Base-by-base conservation (phyloP, 2,888 invertebrate genomes). In the Aquatica leii region DNA sequence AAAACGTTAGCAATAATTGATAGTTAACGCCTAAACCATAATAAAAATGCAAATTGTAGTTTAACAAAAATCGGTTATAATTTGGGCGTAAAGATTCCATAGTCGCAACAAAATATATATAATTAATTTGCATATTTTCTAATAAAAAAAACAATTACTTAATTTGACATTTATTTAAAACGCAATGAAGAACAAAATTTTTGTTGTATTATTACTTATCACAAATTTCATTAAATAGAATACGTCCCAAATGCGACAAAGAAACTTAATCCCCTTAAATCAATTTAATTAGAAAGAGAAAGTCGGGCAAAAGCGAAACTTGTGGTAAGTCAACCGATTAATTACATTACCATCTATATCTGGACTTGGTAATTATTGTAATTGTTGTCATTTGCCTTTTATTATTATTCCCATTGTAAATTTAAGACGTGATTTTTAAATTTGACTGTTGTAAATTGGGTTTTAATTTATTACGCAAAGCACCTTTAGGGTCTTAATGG, bases 331-430 rank as follows among this genome's bases (percentile, higher is more conserved):
- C 72, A 69, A 71, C 64, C 73, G 69, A 65, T 65, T 73, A 74
- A 74, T 74, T 73, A 69, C 69, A 71, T 74, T 74, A 73, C 71
- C 72, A 72, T 71, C 73, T 73, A 73, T 72, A 73, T 71, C 71
- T 68, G 69, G 67, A 69, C 64, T 70, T 68, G 60, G 71, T 73
- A 74, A 74, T 74, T 74, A 73, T 63, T 65, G 69, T 71, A 73
- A 74, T 74, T 73, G 71, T 61, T 68, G 69, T 69, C 69, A 59
- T 71, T 71, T 69, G 43, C 63, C 55, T 60, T 62, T 60, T 62
- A 49, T 56, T 65, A 51, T 24, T 6, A 6, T 59, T 35, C 49
- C 20, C 34, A 40, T 37, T 64, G 55, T 56, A 56, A 64, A 59
- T 64, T 66, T 62, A 54, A 60, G 59, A 67, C 59, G 56, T 68